Evolutionary conservation across 2,797 vertebrate species (phyloP), one percentile per base, ranked within the genome.

Genomic region (Danio albolineatus): DNA sequence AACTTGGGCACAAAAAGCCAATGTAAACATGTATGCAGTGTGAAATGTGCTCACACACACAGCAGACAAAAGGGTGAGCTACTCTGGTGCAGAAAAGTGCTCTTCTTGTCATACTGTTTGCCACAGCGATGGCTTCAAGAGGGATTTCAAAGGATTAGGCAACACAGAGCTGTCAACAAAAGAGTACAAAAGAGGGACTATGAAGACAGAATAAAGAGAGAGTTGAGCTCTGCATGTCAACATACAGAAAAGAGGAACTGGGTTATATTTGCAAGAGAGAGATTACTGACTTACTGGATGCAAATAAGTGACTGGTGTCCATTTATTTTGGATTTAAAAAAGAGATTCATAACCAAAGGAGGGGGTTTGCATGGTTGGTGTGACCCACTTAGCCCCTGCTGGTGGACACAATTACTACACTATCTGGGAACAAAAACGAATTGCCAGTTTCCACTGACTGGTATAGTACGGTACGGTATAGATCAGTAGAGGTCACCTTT

Each of bases 161-260:
- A 87, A 85, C 82, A 84, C 79, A 84, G 81, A 82, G 78, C 78
- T 79, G 78, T 79, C 78, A 79, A 79, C 78, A 79, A 79, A 79
- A 64, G 48, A 73, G 59, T 71, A 79, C 67, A 79, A 79, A 73
- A 73, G 48, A 73, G 77, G 14, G 69, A 54, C 59, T 73, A 48
- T 72, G 59, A 79, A 79, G 78, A 64, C 51, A 36, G 69, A 79
- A 79, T 71, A 73, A 76, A 73, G 51, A 72, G 48, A 79, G 69
- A 73, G 59, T 48, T 79, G 69, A 73, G 78, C 78, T 79, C 48
- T 73, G 78, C 59, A 64, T 79, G 69, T 73, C 70, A 72, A 54
- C 69, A 73, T 62, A 79, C 38, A 72, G 60, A 64, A 53, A 64
- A 56, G 59, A 64, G 57, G 60, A 79, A 73, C 49, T 72, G 49